Conservation (phyloP, 2,888 invertebrate species). For the Amiota mariae region DNA sequence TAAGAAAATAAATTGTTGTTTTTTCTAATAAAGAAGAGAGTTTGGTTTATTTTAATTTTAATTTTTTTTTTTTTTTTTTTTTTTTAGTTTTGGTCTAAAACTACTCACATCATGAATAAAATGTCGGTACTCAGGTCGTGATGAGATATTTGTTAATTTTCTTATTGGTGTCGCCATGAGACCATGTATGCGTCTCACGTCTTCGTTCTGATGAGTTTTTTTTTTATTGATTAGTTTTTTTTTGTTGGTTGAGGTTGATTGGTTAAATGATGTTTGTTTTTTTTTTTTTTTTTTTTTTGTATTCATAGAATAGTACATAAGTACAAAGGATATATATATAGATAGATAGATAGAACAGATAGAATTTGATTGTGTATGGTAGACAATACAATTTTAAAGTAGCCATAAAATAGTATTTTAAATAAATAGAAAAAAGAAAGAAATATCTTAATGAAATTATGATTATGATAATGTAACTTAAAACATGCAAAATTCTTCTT, state of each 20-base stretch:
- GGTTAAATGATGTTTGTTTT: conserved; percentile 32
- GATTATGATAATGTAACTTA: conserved; percentile 33
- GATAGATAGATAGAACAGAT: conserved; percentile 2
- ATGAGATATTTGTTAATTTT: conserved; percentile 74
- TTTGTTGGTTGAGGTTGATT: conserved; percentile 16
- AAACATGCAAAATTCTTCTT: conserved; percentile 39
- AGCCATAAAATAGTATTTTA: conserved; percentile 20
- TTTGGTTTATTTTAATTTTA: conserved; percentile 15
- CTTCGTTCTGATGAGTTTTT: conserved; percentile 73
- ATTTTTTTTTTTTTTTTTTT: background rate
- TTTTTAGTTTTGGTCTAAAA: conserved; percentile 47
- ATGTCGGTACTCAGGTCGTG: conserved; percentile 75
- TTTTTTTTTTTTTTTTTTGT: conserved; percentile 43
- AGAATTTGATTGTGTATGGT: background rate
- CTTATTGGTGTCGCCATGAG: conserved; percentile 73
- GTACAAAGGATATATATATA: conserved; percentile 34
- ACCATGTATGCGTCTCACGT: conserved; percentile 74
- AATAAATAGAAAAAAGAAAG: conserved; percentile 9
- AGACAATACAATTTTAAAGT: no score
- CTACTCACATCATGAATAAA: conserved; percentile 75
- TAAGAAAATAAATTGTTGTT: conserved; percentile 32
- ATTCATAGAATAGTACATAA: conserved; percentile 29
- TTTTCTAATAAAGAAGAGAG: background rate
- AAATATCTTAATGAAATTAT: conserved; percentile 31
- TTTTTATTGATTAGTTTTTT: conserved; percentile 57